Base-by-base conservation (phyloP, 2,888 invertebrate species). In the Tinea pellionella region DNA sequence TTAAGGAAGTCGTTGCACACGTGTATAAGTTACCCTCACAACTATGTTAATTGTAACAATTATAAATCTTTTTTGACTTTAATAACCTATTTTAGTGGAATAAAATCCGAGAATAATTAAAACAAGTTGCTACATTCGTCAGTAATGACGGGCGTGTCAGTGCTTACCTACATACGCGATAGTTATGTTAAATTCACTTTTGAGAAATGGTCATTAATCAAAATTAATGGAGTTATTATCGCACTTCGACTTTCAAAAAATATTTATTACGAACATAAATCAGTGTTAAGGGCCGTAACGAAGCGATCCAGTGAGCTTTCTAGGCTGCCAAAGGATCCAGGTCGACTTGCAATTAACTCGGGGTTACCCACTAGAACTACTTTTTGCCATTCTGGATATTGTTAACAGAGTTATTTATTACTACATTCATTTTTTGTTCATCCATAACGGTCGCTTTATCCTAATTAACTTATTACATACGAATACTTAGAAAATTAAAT, bases 221-320 rank as follows among this genome's bases (percentile, higher is more conserved):
- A 87, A 83, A 84, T 87, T 85, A 86, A 87, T 87, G 86, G 84
- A 86, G 84, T 86, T 85, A 85, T 86, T 87, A 86, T 86, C 84
- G 82, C 82, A 83, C 79, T 80, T 74, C 67, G 79, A 85, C 84
- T 86, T 87, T 83, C 84, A 85, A 83, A 86, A 85, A 84, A 80
- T 83, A 85, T 85, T 86, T 86, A 86, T 85, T 80, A 71, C 78
- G 64, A 64, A 70, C 78, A 84, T 87, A 85, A 85, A 86, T 87
- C 86, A 84, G 77, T 78, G 68, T 77, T 84, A 84, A 86, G 85
- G 84, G 84, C 79, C 80, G 75, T 80, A 83, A 80, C 77, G 85
- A 81, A 78, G 77, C 75, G 68, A 71, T 68, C 70, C 68, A 66
- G 70, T 70, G 76, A 77, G 78, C 80, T 85, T 84, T 86, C 84